Base-by-base conservation (phyloP, 2,113 vertebrate species). In the Dinomys branickii region DNA sequence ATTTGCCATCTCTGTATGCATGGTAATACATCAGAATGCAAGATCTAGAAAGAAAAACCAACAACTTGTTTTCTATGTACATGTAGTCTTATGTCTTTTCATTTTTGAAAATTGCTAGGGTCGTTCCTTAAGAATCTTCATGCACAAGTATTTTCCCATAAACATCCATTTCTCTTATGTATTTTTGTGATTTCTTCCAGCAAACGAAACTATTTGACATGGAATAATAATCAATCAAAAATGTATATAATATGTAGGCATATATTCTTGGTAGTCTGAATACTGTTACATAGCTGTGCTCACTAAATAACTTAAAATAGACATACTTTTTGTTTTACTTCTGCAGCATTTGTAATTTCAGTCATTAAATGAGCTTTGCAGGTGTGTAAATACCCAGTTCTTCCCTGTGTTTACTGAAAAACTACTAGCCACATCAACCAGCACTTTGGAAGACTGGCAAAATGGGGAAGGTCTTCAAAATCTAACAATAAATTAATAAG, bases 351-450 rank as follows among this genome's bases (percentile, higher is more conserved):
- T 98, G 93, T 97, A 97, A 98, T 98, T 98, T 97, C 75, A 97
- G 96, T 98, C 85, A 8, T 98, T 98, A 98, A 98, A 99, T 98
- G 96, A 98, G 97, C 97, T 99, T 99, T 98, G 98, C 98, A 99
- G 98, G 98, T 99, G 99, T 98, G 98, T 98, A 98, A 98, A 98
- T 98, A 97, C 95, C 14, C 96, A 97, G 82, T 35, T 98, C 98
- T 98, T 98, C 97, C 97, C 97, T 91, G 69, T 88, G 54, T 94
- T 98, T 98, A 97, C 95, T 98, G 88, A 98, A 96, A 97, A 96
- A 97, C 97, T 97, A 97, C 97, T 98, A 95, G 97, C 91, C 94
- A 98, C 98, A 98, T 98, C 98, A 98, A 98, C 89, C 75, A 96
- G 95, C 98, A 97, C 85, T 97, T 94, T 96, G 92, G 92, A 98